phyloP scores from a whole-genome alignment of 2,113 vertebrate genomes.

The Myodes glareolus region DNA sequence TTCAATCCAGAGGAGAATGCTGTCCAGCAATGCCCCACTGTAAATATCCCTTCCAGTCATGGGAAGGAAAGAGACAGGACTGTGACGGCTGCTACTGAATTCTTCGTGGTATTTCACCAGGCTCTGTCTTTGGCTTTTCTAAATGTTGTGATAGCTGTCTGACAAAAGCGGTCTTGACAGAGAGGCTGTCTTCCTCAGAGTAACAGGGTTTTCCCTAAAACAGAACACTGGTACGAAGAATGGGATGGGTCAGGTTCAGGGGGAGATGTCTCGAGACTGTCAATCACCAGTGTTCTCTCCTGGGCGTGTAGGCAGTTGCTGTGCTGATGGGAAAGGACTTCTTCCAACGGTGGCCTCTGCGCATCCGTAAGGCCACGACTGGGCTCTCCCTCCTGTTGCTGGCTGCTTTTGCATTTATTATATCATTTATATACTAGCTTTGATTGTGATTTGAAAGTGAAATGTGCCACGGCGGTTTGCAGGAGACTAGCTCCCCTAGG shows the following conservation, averaged over 20 bases:
- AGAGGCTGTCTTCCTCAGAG: neutral
- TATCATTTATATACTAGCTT: neutral
- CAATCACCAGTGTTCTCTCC: neutral
- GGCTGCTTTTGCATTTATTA: neutral
- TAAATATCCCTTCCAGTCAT: fast-evolving
- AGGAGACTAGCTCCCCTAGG: neutral
- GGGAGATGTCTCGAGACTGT: neutral
- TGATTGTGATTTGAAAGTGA: neutral
- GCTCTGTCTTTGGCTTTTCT: neutral
- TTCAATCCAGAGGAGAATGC: neutral
- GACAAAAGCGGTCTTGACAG: constrained; percentile 40
- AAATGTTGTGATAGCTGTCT: neutral
- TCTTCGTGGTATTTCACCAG: neutral
- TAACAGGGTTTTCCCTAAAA: constrained; percentile 34
- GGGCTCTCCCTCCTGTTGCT: neutral
- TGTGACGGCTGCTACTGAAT: neutral
- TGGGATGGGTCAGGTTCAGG: neutral
- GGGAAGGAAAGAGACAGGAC: neutral
- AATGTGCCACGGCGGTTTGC: neutral
- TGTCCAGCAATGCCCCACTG: too few species aligned
- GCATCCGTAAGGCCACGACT: too few species aligned
- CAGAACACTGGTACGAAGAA: neutral
- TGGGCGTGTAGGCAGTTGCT: neutral
- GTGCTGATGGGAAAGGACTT: neutral
- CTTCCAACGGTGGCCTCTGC: neutral